Conservation (phyloP, 2,797 vertebrate species). For the Protosalanx chinensis region DNA sequence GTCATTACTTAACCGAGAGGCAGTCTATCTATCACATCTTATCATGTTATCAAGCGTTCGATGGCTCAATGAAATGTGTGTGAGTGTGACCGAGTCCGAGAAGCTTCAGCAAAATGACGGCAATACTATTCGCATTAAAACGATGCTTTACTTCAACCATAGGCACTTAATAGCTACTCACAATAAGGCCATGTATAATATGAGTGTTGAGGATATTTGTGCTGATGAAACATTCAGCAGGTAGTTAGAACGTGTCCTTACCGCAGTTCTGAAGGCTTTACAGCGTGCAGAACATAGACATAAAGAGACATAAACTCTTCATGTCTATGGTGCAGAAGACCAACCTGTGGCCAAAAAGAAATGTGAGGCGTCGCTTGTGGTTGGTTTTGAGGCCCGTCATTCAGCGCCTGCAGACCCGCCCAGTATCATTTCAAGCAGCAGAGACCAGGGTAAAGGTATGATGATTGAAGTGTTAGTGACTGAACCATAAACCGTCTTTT, state of each 20-base stretch:
- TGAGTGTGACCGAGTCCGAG: not conserved
- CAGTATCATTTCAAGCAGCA: constrained; percentile 45
- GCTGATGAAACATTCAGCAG: not conserved
- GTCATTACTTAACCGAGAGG: too few relatives aligned
- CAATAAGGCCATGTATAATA: not conserved
- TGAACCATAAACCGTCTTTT: constrained; percentile 37
- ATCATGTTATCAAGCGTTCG: not conserved
- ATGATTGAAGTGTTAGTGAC: constrained; percentile 26
- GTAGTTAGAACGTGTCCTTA: not conserved
- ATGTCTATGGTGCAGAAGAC: not conserved
- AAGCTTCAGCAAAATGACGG: not conserved
- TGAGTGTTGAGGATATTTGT: not conserved
- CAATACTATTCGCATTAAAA: not conserved
- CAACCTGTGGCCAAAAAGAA: constrained; percentile 20
- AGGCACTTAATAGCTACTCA: not conserved
- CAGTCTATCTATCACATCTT: not conserved
- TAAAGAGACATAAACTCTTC: too few relatives aligned
- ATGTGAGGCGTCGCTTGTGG: not conserved
- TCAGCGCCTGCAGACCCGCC: constrained; percentile 44
- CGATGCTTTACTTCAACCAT: not conserved
- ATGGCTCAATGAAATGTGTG: not conserved
- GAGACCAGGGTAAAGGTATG: constrained; percentile 30
- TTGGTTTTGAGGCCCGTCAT: constrained; percentile 42
- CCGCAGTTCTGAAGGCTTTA: not conserved
- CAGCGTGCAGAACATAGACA: too few relatives aligned